Base-by-base conservation (phyloP, 1,140 invertebrate species). In the Pectinophora gossypiella region DNA sequence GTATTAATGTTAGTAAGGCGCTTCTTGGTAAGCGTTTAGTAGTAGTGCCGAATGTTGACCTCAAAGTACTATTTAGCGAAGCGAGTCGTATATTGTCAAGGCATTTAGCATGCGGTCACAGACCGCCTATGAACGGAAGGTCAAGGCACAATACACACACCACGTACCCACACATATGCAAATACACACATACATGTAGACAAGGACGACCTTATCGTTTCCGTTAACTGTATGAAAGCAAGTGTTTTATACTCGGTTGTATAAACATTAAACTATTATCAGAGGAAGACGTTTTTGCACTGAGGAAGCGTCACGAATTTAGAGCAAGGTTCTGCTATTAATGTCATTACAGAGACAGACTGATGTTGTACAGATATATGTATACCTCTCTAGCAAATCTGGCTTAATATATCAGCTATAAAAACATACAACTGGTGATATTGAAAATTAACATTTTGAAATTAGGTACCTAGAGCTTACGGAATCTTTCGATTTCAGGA, bases 81-180 rank as follows among this genome's bases (percentile, higher is more conserved):
- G 55, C 46, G 56, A 55, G 58, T 49, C 42, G 43, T 67, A 60
- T 61, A 36, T 68, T 66, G 36, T 40, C 36, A 40, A 40, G 36
- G 36, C 15, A 40, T 40, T 13, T 10, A 58, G 56, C 54, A 61
- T 60, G 64, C 68, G 68, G 72, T 66, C 69, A 64, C 60, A 71
- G 63, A 73, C 69, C 63, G 61, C 49, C 59, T 57, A 43, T 40
- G 36, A 15, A 40, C 47, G 58, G 60, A 75, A 75, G 72, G 72
- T 75, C 74, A 77, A 68, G 61, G 60, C 52, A 54, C 51, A 15
- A 10, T 15, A 15, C 36, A 40, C 36, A 40, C 36, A 40, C 16
- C 1, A 40, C 36, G 10, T 40, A 32, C n/a, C 27, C 48, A 45
- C 27, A 52, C 44, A 56, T 46, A 59, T 40, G 50, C 22, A 43